Evolutionary conservation across 1,140 invertebrate genomes (phyloP).

Genomic region (Monochamus saltuarius): DNA sequence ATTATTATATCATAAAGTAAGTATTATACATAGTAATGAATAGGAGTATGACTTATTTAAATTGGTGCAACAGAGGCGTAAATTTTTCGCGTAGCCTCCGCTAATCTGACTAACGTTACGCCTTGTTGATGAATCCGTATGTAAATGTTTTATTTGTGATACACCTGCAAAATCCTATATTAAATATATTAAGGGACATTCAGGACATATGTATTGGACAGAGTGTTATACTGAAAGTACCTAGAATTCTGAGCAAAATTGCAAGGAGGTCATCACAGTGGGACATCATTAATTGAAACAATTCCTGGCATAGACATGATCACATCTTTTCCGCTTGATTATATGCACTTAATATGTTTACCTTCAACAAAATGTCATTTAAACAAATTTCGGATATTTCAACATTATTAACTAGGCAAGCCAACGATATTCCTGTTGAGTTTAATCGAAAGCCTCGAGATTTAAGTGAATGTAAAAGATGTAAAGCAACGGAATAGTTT

Average conservation of each 20-base stretch:
- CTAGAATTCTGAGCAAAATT: constrained; percentile 4
- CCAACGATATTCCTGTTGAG: constrained; percentile 6
- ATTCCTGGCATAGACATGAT: constrained; percentile 17
- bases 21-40: too few species aligned
- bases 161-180: constrained; percentile 13
- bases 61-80: too few species aligned
- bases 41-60: too few species aligned
- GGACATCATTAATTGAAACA: constrained; percentile 13
- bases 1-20: too few species aligned
- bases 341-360: constrained; percentile 21
- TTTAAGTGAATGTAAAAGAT: constrained; percentile 4
- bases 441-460: constrained; percentile 9
- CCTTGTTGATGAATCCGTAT: too few species aligned
- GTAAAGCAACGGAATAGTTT: constrained; percentile 1
- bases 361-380: not conserved
- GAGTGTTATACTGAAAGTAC: constrained; percentile 15
- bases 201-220: constrained; percentile 21
- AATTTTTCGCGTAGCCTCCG: too few species aligned
- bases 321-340: constrained; percentile 15
- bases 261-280: constrained; percentile 20
- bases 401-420: not conserved
- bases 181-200: constrained; percentile 16
- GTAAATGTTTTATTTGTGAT: constrained; percentile 17
- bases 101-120: too few species aligned
- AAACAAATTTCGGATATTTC: constrained; percentile 4